phyloP scores from a whole-genome alignment of 2,888 invertebrate genomes.

The Alloplasta piceator region DNA sequence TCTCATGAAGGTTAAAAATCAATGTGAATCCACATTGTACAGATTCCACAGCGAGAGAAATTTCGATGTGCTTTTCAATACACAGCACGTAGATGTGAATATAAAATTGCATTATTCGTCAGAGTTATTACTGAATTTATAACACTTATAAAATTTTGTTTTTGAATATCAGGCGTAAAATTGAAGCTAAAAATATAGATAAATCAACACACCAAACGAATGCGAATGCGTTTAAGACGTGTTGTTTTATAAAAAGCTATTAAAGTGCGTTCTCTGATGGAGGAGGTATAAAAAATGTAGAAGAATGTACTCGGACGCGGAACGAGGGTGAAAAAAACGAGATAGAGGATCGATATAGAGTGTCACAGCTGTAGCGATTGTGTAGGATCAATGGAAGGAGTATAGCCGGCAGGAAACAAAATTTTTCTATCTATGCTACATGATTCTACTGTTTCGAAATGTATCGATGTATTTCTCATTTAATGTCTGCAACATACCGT shows the following conservation, averaged over 20 bases:
- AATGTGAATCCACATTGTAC: slow-evolving; percentile 15
- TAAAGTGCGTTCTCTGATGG: not conserved
- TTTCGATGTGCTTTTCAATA: no score
- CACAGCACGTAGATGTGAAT: slow-evolving; percentile 36
- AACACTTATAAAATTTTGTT: slow-evolving; percentile 32
- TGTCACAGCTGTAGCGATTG: not conserved
- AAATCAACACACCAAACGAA: slow-evolving; percentile 1
- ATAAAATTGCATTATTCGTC: slow-evolving; percentile 55
- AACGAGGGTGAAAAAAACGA: slow-evolving; percentile 9
- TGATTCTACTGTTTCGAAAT: not conserved
- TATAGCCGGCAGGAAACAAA: not conserved
- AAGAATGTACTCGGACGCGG: not conserved
- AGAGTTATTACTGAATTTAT: slow-evolving; percentile 31
- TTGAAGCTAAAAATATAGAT: slow-evolving; percentile 8
- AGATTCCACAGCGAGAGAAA: slow-evolving; percentile 38
- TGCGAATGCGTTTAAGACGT: not conserved
- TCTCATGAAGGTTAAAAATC: not conserved
- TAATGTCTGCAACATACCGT: slow-evolving; percentile 8
- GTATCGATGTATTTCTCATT: slow-evolving; percentile 32
- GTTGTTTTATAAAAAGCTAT: not conserved
- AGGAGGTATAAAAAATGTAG: not conserved
- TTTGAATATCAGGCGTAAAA: slow-evolving; percentile 18
- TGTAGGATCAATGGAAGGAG: slow-evolving; percentile 26
- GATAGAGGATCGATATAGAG: not conserved
- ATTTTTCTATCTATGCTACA: not conserved